phyloP scores from a whole-genome alignment of 1,140 invertebrate species.

The Drosophila oshimai region DNA sequence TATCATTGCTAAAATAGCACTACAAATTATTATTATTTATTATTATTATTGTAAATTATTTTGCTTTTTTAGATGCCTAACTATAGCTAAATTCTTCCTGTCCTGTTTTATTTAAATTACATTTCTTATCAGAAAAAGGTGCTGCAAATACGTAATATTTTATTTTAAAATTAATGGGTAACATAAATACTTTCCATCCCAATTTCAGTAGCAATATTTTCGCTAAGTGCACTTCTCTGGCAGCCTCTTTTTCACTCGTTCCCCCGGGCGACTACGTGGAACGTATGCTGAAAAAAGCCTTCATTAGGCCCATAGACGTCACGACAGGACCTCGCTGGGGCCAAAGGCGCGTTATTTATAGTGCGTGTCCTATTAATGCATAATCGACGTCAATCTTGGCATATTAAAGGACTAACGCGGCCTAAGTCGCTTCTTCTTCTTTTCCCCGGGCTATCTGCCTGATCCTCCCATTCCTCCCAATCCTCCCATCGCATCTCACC shows the following conservation, averaged over 20 bases:
- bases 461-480: neutral
- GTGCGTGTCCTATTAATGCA: slow-evolving; percentile 72
- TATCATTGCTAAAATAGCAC: no score
- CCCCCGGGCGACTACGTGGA: slow-evolving; percentile 48
- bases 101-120: no score
- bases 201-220: neutral
- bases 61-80: no score
- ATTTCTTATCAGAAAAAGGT: no score
- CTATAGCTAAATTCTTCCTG: no score
- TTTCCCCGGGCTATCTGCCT: slow-evolving; percentile 1
- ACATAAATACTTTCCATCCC: no score
- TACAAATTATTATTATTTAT: no score
- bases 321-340: slow-evolving; percentile 48
- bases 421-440: slow-evolving; percentile 38
- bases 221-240: neutral
- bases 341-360: slow-evolving; percentile 75
- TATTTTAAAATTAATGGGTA: no score
- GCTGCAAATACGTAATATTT: no score
- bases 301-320: slow-evolving; percentile 77
- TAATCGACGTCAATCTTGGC: slow-evolving; percentile 78
- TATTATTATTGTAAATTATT: no score
- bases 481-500: neutral
- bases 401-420: slow-evolving; percentile 75
- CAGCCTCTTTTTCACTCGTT: slow-evolving; percentile 35
- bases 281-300: slow-evolving; percentile 70